Evolutionary conservation across 2,888 invertebrate species (phyloP), one percentile per base, ranked within the genome.

Genomic region (Lasius platythorax): DNA sequence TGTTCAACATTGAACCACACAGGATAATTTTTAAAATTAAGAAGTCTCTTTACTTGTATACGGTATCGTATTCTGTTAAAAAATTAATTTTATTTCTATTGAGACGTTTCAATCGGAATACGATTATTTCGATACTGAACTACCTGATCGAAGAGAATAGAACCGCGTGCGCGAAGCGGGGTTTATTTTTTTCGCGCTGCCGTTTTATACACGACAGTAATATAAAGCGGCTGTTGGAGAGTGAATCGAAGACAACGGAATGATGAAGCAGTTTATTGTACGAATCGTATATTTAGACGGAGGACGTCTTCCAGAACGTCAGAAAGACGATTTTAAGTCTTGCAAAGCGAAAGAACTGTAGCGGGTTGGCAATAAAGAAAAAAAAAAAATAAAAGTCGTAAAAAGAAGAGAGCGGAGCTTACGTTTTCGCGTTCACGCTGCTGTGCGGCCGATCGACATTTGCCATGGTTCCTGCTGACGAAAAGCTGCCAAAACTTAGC

Each of bases 351-450:
- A n/a, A n/a, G 3, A 46, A 75, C 30, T 3, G 12, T 33, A 28
- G 9, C n/a, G 46, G 53, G 15, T 2, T 5, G 15, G 12, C 12
- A 18, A 61, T 28, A 12, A 2, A 23, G n/a, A 53, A 33, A 64
- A 50, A 23, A 50, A 23, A 37, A 37, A 33, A 23, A 23, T 23
- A 66, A 28, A 53, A 12, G 0, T 50, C 11, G 11, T 23, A 9
- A 8, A 6, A 8, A 23, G 66, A 3, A 9, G n/a, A 53, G 6
- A 12, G 15, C 12, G 18, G 12, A 56, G 11, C 88, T 86, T 90
- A 88, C 90, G 61, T 84, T 81, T 82, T 66, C 46, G 56, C 78
- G 56, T 53, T 66, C 64, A 73, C 33, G 50, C 66, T 28, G 79
- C 53, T 40, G 79, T 28, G 28, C 15, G 9, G 50, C 70, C 64